Base-by-base conservation (phyloP, 2,113 vertebrate genomes). In the Melanocharis versteri region DNA sequence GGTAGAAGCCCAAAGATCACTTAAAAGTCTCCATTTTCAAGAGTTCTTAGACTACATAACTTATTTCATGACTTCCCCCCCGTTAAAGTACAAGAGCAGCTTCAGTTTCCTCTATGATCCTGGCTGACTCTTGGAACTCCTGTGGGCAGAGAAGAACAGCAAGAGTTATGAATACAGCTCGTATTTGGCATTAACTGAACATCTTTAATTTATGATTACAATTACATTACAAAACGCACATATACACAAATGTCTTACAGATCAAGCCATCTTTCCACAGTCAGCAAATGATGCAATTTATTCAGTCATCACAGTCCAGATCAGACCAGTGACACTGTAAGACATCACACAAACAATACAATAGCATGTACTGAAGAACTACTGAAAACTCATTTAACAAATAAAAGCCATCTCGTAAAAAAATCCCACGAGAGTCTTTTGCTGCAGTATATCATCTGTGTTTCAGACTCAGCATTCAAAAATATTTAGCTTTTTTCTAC, bases 331-430 rank as follows among this genome's bases (percentile, higher is more conserved):
- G 92, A 89, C 84, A 93, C 68, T 90, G 53, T 51, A 94, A 84
- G 89, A 70, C 86, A 94, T 82, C 80, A 94, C 31, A 10, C 82
- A 88, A 85, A 57, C 84, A 93, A 76, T 44, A 94, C 90, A 95
- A 96, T 77, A 88, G 78, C 78, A 51, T 33, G 82, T 83, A 88
- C 82, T 77, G 61, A 95, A 82, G 48, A 94, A 96, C 87, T 92
- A 95, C 92, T 83, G 87, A 92, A 95, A 93, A 85, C 45, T 91
- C 75, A 90, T 87, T 91, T 62, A 91, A 84, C 84, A 96, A 96
- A 94, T 96, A 89, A 95, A 93, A 94, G 40, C 71, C 64, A 73
- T 83, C 92, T 88, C 8, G 0, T 76, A 91, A 90, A 89, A 92
- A 80, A 86, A 79, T 69, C 89, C 75, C 87, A 54, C 0, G 7